Evolutionary conservation across 2,797 vertebrate genomes (phyloP), one percentile per base, ranked within the genome.

Genomic region (Sitta carolinensis): DNA sequence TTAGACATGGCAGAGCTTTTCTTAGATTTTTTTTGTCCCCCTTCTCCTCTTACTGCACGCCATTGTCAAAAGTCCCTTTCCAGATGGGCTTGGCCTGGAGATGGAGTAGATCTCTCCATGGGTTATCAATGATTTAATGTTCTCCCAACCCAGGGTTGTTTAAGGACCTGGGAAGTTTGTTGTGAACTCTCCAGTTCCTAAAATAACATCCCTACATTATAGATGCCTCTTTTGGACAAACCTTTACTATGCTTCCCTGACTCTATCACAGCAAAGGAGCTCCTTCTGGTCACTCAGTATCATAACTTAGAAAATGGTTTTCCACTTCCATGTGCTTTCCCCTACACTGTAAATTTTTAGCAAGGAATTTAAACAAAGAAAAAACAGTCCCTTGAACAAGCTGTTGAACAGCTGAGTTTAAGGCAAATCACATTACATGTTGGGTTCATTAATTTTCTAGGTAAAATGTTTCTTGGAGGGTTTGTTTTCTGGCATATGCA

Each of bases 381-480:
- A 77, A 75, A 34, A 30, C 13, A 47, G 67, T 14, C 22, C 11
- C 50, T 79, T 69, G 57, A 88, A 93, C 10, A 90, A 90, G 70
- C 20, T 27, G 63, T 76, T 70, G 45, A 76, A 69, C 74, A 93
- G 57, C 80, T 90, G 93, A 90, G 23, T 61, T 73, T 58, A 34
- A 86, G 43, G 73, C 76, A 91, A 89, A 92, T 78, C 58, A 80
- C 83, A 66, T 90, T 81, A 73, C 0, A 1, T 17, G 2, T 43
- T 57, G 29, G 67, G 32, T 54, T 91, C 62, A 34, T 91, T 94
- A 88, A 58, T 94, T 94, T 94, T 93, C 85, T 66, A 84, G 80
- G 90, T 72, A 78, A 86, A 90, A 62, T 66, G 68, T 87, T 96
- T 93, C 81, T 92, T 94, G 81, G 54, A 88, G 79, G 74, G 78